Evolutionary conservation across 2,888 invertebrate species (phyloP), one percentile per base, ranked within the genome.

Genomic region (Crossocerus cetratus): DNA sequence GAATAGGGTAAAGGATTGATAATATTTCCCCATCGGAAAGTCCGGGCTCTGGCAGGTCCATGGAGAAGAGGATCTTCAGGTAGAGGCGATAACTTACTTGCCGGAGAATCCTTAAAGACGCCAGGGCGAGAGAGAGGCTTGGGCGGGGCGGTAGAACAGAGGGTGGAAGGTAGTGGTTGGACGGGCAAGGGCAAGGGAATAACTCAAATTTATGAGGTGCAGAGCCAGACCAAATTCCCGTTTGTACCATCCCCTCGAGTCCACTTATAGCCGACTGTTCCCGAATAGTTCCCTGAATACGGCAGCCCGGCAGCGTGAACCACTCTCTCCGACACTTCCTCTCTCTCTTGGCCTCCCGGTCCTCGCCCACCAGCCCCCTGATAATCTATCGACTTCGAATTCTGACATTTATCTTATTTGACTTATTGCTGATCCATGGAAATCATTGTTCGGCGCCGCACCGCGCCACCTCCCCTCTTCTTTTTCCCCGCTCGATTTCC

Each of bases 201-300:
- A 88, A 88, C 86, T 88, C 76, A 83, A 88, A 88, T 88, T 88
- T 87, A 88, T 86, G 86, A 83, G 85, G 84, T 86, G 86, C 80
- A 85, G 84, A 86, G 85, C 84, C 83, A 84, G 84, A 86, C 86
- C 85, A 84, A 88, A 88, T 88, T 88, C 87, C 76, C 84, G 74
- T 85, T 84, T 84, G 81, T 83, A 82, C 81, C 80, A 84, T 87
- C 73, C 88, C 83, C 85, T 74, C 78, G 88, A 87, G 87, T 86
- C 88, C 86, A 88, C 88, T 88, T 88, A 86, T 61, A 67, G 74
- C 69, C 76, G 72, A 69, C 77, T 71, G 62, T 67, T 67, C 77
- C 63, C 75, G 70, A 78, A 78, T 74, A 54, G 56, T 72, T 57
- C 75, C 45, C 43, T 59, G 71, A 70, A 65, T 76, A 70, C 70